Base-by-base conservation (phyloP, 92 coral and sea anemone species). In the Paramuricea clavata region DNA sequence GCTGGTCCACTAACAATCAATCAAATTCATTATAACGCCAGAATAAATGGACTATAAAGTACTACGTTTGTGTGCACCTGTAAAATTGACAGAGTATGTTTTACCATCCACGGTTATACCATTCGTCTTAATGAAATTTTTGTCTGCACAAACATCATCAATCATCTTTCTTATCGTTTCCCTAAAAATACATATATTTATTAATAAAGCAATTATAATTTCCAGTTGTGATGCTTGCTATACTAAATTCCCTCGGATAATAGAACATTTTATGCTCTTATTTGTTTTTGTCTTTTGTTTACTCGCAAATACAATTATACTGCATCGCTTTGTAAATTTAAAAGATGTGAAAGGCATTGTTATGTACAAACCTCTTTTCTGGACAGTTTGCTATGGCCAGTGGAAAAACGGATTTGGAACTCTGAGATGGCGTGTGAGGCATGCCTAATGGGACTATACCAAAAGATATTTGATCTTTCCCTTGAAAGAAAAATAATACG, bases 101-200 rank as follows among this genome's bases (percentile, higher is more conserved):
- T 61, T 5, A 10, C 31, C 31, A 61, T 30, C 69, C 69, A 22
- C 25, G 2, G 12, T 61, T 61, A 61, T 23, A 5, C 69, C 69
- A 61, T 61, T 61, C 44, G 4, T 30, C 17, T 47, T 47, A 47
- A 47, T 47, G 17, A 9, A 42, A 47, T 54, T 74, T 88, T 0
- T 72, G 54, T 62, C 28, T 1, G 10, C 17, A 61, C 69, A 61
- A 61, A 61, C 19, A 61, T 61, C 26, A 61, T 61, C 69, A 61
- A 61, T 61, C 69, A 61, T 61, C 31, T 61, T 61, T 15, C 69
- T 57, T 3, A 57, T 57, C 11, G 1, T 31, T 5, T 6, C 47
- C 67, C 10, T 39, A 4, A 39, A 39, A 60, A 12, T 47, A 12
- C 13, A 47, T 9, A 6, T 47, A 47, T 5, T 47, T 47, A 15